Conservation (phyloP, 2,797 vertebrate species). For the Glyptemys insculpta region DNA sequence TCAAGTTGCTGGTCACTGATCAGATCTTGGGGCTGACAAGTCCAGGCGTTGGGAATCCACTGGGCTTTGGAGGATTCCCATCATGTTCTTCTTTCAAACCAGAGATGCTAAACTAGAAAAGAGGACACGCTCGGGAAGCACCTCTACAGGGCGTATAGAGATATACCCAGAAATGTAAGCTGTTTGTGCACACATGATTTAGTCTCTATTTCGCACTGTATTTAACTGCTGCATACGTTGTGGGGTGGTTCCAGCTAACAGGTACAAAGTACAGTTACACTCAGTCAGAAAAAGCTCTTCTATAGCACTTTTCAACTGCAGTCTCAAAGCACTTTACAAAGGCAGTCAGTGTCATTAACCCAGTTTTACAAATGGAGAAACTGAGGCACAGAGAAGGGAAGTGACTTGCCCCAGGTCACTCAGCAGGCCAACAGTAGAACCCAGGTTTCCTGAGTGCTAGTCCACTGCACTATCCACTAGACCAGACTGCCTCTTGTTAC, state of each 20-base stretch:
- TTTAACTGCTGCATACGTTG: background rate
- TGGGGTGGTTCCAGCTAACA: background rate
- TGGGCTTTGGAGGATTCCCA: background rate
- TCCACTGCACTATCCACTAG: background rate
- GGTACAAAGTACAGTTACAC: background rate
- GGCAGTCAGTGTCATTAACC: background rate
- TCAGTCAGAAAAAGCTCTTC: background rate
- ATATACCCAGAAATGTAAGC: background rate
- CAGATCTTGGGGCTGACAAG: background rate
- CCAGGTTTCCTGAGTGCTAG: background rate
- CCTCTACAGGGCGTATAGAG: too few relatives aligned
- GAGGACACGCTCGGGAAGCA: background rate
- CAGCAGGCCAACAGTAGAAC: background rate
- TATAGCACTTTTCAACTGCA: background rate
- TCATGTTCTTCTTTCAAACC: background rate
- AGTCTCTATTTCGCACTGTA: background rate
- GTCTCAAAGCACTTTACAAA: background rate
- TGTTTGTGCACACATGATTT: background rate
- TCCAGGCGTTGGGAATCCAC: background rate
- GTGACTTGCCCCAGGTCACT: background rate
- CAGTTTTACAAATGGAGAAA: background rate
- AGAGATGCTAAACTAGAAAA: background rate
- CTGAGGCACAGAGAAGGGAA: background rate
- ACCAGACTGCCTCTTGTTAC: background rate
- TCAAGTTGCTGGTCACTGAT: background rate